Conservation (phyloP, 2,888 invertebrate genomes). For the Hemaris fuciformis region DNA sequence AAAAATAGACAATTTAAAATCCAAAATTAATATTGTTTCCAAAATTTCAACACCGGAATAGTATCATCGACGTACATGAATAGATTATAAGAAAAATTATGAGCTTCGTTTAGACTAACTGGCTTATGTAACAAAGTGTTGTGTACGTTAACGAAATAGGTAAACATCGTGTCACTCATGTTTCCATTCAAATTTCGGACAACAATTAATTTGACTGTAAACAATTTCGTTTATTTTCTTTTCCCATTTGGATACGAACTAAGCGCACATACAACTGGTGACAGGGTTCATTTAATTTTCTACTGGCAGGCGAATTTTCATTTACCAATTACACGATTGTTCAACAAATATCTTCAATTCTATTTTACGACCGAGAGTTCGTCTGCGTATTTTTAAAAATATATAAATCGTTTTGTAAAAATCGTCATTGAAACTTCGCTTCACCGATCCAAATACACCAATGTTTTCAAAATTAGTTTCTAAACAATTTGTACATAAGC, state of each 20-base stretch:
- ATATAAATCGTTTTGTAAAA: slow-evolving; percentile 48
- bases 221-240: slow-evolving; percentile 25
- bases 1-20: background rate
- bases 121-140: slow-evolving; percentile 74
- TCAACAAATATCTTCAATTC: slow-evolving; percentile 35
- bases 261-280: slow-evolving; percentile 75
- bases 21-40: slow-evolving; percentile 21
- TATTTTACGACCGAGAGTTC: slow-evolving; percentile 60
- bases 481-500: slow-evolving; percentile 31
- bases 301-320: slow-evolving; percentile 60
- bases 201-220: slow-evolving; percentile 27
- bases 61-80: slow-evolving; percentile 56
- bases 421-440: slow-evolving; percentile 34
- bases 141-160: slow-evolving; percentile 63
- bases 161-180: slow-evolving; percentile 38
- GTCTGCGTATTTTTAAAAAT: slow-evolving; percentile 57
- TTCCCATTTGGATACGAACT: slow-evolving; percentile 48
- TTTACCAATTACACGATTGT: slow-evolving; percentile 30
- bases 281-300: slow-evolving; percentile 77
- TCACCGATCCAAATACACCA: slow-evolving; percentile 38
- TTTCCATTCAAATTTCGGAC: slow-evolving; percentile 39
- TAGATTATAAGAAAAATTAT: slow-evolving; percentile 78
- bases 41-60: slow-evolving; percentile 30
- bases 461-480: slow-evolving; percentile 35
- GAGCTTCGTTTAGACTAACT: slow-evolving; percentile 79